phyloP scores from a whole-genome alignment of 2,797 vertebrate genomes.

The Vipera ursinii region DNA sequence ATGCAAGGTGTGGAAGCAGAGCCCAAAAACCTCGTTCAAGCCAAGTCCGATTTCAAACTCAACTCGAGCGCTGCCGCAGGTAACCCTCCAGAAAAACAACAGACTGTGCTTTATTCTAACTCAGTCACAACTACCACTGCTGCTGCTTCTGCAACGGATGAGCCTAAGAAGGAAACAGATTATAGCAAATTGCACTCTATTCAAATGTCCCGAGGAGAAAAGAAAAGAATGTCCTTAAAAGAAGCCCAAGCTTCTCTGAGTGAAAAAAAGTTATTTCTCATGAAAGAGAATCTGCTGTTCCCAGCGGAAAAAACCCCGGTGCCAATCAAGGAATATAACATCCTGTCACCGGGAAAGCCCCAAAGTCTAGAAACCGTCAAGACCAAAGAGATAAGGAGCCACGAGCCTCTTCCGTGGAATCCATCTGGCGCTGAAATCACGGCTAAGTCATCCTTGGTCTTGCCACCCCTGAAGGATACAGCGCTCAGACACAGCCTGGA shows the following conservation, averaged over 20 bases:
- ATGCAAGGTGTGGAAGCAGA: slow-evolving; percentile 40
- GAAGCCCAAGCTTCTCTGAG: background rate
- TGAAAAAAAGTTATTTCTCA: slow-evolving; percentile 32
- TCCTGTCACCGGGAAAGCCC: slow-evolving; percentile 40
- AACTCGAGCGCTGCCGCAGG: background rate
- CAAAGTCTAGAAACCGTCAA: slow-evolving; percentile 4
- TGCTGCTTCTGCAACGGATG: background rate
- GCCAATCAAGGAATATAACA: slow-evolving; percentile 48
- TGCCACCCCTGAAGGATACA: slow-evolving; percentile 56
- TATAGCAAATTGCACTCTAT: background rate
- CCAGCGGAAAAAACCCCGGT: slow-evolving; percentile 48
- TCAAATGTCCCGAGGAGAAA: slow-evolving; percentile 19
- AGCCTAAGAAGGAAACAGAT: background rate
- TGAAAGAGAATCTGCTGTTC: background rate
- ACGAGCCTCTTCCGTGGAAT: background rate
- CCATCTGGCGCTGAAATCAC: slow-evolving; percentile 8
- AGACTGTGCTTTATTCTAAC: background rate
- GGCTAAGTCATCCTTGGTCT: slow-evolving; percentile 41
- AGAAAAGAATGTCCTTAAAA: slow-evolving; percentile 18
- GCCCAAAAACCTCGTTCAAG: slow-evolving; percentile 26
- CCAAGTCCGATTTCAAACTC: background rate
- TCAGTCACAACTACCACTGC: background rate
- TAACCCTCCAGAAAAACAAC: slow-evolving; percentile 37
- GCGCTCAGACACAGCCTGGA: slow-evolving; percentile 28
- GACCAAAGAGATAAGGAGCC: slow-evolving; percentile 16